A percentile compares a stretch with the other conserved stretches of the same genome.
Conservation (phyloP, 2,888 invertebrate genomes). For the Lasioglossum villosulum region DNA sequence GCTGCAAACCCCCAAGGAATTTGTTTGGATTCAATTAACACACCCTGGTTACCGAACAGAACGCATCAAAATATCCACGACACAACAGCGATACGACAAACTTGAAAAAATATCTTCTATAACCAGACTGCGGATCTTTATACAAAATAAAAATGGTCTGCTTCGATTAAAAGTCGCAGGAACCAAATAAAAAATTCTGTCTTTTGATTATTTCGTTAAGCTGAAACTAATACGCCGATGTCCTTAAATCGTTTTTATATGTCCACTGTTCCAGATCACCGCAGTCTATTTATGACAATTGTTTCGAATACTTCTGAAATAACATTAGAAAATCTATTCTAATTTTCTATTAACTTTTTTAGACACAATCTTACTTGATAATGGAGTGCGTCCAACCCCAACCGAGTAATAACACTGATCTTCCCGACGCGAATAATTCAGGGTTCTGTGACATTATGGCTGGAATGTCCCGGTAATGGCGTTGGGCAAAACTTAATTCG, state of each 20-base stretch:
- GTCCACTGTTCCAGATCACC: no score
- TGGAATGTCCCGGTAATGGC: constrained; percentile 34
- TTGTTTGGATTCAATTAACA: neutral
- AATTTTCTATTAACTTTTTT: no score
- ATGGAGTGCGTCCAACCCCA: neutral
- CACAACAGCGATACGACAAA: neutral
- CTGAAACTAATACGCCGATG: no score
- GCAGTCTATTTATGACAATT: neutral
- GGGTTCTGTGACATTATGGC: neutral
- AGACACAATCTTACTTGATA: neutral
- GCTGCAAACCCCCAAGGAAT: neutral
- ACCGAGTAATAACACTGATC: neutral
- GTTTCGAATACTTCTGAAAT: neutral
- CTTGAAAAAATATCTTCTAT: neutral
- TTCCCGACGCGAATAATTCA: neutral
- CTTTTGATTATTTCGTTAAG: no score
- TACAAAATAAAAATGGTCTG: no score
- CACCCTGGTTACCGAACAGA: neutral
- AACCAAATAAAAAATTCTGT: no score
- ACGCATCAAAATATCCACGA: neutral
- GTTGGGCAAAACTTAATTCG: neutral
- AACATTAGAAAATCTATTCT: neutral
- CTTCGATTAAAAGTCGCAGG: no score
- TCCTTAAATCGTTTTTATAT: no score
- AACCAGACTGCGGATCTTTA: no score